A percentile compares a stretch with the other conserved stretches of the same genome.
phyloP scores from a whole-genome alignment of 2,797 vertebrate genomes.

The Enteromius fasciolatus region DNA sequence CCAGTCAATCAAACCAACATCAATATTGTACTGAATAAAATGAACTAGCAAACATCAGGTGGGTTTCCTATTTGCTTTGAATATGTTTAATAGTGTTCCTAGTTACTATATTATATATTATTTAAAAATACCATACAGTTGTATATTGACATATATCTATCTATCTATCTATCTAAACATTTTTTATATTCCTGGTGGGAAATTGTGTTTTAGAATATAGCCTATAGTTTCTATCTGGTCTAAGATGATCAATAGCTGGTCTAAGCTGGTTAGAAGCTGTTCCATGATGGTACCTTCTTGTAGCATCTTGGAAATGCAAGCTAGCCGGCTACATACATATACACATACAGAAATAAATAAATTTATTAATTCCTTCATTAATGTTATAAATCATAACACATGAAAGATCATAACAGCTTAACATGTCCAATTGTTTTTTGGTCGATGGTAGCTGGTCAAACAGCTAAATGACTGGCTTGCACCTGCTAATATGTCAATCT shows the following conservation, averaged over 20 bases:
- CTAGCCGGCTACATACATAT: neutral
- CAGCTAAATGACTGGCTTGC: neutral
- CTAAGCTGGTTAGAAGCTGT: neutral
- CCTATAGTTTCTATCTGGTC: neutral
- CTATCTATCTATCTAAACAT: neutral
- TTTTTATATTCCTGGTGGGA: neutral
- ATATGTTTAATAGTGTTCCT: neutral
- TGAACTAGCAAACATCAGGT: neutral
- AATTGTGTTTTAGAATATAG: neutral
- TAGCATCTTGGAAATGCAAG: neutral
- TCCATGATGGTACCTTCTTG: neutral
- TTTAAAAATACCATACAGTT: neutral
- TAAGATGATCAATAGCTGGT: neutral
- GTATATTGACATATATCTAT: neutral
- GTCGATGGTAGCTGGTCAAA: neutral
- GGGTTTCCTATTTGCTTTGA: neutral
- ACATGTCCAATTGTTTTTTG: neutral
- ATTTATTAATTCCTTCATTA: too few relatives aligned
- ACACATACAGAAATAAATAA: too few relatives aligned
- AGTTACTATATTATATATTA: neutral
- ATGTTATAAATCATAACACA: neutral
- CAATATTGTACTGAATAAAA: neutral
- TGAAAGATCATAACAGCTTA: neutral
- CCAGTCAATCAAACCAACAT: neutral
- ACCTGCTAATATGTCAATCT: neutral